These are phyloP conservation scores for Camelus dromedarius DNA, from an alignment of 2,113 vertebrate genomes.

Conservation along the genomic window DNA sequence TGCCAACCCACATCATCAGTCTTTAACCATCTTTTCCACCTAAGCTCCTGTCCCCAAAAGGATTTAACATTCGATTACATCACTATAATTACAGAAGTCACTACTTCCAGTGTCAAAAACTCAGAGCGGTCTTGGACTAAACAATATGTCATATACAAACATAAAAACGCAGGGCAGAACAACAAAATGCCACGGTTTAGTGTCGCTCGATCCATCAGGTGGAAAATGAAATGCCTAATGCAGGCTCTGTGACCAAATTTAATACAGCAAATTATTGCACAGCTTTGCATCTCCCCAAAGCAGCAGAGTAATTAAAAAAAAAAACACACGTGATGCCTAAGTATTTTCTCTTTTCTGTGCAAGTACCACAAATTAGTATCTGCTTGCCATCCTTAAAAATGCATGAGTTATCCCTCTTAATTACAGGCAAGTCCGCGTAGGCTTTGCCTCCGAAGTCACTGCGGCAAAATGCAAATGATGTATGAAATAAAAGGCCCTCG, in stretches of 20 bases:
- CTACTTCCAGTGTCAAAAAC: background rate
- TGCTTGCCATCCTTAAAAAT: background rate
- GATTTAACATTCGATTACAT: background rate
- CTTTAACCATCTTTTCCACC: background rate
- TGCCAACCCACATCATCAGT: background rate
- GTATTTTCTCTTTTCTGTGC: background rate
- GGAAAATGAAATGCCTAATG: slow-evolving; percentile 15
- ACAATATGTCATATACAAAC: background rate
- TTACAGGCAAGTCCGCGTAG: background rate
- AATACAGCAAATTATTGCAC: background rate
- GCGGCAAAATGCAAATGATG: slow-evolving; percentile 39
- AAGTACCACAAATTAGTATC: background rate
- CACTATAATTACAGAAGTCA: background rate
- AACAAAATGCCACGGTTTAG: background rate
- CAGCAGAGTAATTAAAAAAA: no score
- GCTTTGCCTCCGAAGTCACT: slow-evolving; percentile 25
- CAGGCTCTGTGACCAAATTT: background rate
- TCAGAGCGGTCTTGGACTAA: background rate
- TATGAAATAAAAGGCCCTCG: background rate
- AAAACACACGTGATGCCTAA: background rate
- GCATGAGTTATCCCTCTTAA: background rate
- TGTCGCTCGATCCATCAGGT: slow-evolving; percentile 22
- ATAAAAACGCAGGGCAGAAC: background rate
- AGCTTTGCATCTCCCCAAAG: background rate
- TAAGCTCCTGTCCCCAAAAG: background rate